Conservation (phyloP, 2,797 vertebrate species). For the Zalophus californianus region DNA sequence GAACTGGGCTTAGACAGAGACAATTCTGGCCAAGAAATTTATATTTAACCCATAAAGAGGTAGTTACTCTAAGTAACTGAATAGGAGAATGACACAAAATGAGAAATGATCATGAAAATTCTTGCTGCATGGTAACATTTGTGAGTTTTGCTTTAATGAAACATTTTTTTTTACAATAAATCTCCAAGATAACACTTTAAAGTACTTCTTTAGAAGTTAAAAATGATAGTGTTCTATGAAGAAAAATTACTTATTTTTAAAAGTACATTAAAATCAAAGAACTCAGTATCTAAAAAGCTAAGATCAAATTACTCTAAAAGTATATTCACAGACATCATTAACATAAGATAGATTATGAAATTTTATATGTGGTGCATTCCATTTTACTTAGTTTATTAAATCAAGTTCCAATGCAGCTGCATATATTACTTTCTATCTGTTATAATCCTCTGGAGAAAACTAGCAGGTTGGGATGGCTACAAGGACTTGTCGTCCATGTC, state of each 20-base stretch:
- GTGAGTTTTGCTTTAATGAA: slow-evolving; percentile 62
- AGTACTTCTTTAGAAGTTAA: slow-evolving; percentile 46
- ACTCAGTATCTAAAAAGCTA: slow-evolving; percentile 11
- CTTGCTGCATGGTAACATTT: slow-evolving; percentile 1
- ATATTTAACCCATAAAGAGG: neutral
- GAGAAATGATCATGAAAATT: slow-evolving; percentile 22
- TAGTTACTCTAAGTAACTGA: neutral
- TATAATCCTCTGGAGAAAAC: neutral
- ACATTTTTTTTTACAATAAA: slow-evolving; percentile 58
- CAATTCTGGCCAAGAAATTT: slow-evolving; percentile 36
- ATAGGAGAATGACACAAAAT: slow-evolving; percentile 30
- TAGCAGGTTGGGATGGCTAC: neutral
- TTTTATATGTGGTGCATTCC: neutral
- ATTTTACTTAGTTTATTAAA: slow-evolving; percentile 51
- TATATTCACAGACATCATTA: neutral
- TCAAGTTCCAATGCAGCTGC: neutral
- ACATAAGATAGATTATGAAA: slow-evolving; percentile 19
- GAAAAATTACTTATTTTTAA: slow-evolving; percentile 39
- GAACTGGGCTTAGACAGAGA: neutral
- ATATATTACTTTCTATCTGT: neutral
- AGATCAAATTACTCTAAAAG: neutral
- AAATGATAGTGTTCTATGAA: slow-evolving; percentile 52
- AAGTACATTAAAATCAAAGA: slow-evolving; percentile 54
- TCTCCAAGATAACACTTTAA: slow-evolving; percentile 31
- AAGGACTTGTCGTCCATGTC: neutral